Evolutionary conservation across 2,888 invertebrate genomes (phyloP), one percentile per base, ranked within the genome.

Genomic region (Petrolisthes manimaculis): DNA sequence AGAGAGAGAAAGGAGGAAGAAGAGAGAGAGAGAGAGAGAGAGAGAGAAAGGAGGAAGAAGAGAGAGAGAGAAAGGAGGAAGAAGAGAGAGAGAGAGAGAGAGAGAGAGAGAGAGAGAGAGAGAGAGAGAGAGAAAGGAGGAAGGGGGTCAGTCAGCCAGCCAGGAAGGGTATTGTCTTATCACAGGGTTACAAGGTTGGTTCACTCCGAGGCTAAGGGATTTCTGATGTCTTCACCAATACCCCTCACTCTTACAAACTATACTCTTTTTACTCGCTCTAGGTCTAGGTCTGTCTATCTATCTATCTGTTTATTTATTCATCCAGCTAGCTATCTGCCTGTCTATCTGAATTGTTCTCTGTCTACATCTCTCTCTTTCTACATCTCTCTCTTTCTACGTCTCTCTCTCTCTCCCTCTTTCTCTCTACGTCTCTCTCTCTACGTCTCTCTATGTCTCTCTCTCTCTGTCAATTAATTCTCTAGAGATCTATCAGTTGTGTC

Each of bases 41-140:
- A 37, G 51, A 77, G 37, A 12, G 37, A 37, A 37, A 77, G 24
- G 5, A 6, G 37, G 75, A 4, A 37, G 37, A 37, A 4, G 24
- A 24, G 21, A 24, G 75, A 75, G 75, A 21, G 24, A 24, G 3
- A 75, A 75, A 21, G 6, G 74, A 24, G 77, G 67, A 37, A 67
- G 14, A 6, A 83, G 83, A 83, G 83, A 83, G 69, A 83, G 71
- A 83, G 83, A 83, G 83, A 83, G 83, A 83, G 83, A 83, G 83
- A 83, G 83, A 83, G 71, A 83, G 69, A 83, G 83, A 83, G 69
- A 83, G 83, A 83, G 69, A 83, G 83, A 83, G 71, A 83, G 71
- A 74, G 71, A 67, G 71, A 83, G 71, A 71, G 21, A 71, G 71
- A 53, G 71, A 54, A 37, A 71, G 71, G 37, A 18, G n/a, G 5